phyloP scores from a whole-genome alignment of 2,113 vertebrate genomes.

The Myrmecobius fasciatus region DNA sequence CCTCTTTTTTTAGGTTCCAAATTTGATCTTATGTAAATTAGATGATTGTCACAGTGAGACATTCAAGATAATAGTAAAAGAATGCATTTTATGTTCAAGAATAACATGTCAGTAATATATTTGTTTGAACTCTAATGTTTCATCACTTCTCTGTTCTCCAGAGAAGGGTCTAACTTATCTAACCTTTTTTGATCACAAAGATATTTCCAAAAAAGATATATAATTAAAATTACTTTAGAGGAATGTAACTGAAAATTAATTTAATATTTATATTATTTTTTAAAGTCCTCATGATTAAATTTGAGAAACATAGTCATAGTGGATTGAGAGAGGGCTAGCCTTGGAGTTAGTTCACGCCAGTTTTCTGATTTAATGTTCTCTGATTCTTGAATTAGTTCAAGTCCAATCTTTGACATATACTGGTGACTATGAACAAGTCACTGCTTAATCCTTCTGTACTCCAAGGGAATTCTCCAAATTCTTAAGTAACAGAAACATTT shows the following conservation, averaged over 20 bases:
- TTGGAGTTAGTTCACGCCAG: neutral
- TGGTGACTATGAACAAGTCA: neutral
- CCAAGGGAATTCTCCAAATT: neutral
- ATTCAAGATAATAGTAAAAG: slow-evolving; percentile 46
- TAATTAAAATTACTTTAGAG: slow-evolving; percentile 45
- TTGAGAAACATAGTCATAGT: neutral
- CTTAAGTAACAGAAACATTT: neutral
- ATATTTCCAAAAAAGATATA: slow-evolving; percentile 21
- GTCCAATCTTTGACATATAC: neutral
- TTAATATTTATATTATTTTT: slow-evolving; percentile 46
- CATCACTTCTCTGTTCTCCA: neutral
- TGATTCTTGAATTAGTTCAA: neutral
- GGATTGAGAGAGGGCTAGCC: neutral
- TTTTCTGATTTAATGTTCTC: neutral
- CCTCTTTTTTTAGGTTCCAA: slow-evolving; percentile 66
- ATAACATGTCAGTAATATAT: neutral
- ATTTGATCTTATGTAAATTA: slow-evolving; percentile 73
- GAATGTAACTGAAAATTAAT: slow-evolving; percentile 43
- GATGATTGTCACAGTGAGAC: slow-evolving; percentile 56
- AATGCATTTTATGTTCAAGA: slow-evolving; percentile 36
- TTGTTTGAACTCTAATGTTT: slow-evolving; percentile 24
- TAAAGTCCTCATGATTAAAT: slow-evolving; percentile 32
- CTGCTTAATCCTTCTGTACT: neutral
- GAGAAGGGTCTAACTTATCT: slow-evolving; percentile 33
- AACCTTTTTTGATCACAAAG: slow-evolving; percentile 27